phyloP scores from a whole-genome alignment of 2,888 invertebrate genomes.

The Alviniconcha strummeri region DNA sequence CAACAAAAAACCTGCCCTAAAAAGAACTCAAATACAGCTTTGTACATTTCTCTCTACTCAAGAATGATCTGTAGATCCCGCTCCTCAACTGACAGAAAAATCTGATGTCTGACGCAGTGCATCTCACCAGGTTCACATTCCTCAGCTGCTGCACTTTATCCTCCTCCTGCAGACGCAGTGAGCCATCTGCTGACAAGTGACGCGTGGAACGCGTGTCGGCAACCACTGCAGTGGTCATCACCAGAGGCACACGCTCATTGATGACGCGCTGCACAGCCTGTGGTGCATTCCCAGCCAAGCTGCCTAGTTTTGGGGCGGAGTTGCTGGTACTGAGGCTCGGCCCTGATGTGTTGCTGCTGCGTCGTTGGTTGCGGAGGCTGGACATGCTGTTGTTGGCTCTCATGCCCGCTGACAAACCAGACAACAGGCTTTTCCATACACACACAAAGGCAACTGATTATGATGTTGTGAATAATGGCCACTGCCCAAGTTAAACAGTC shows the following conservation, averaged over 20 bases:
- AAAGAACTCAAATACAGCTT: no score
- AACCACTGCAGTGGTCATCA: constrained; percentile 45
- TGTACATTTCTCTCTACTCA: no score
- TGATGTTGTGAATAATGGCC: no score
- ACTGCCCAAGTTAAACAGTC: not conserved
- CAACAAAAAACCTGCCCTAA: no score
- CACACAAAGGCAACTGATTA: no score
- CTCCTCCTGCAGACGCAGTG: constrained; percentile 48
- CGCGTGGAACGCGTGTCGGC: constrained; percentile 33
- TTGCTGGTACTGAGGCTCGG: constrained; percentile 17
- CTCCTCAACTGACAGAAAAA: no score
- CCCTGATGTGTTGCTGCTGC: constrained; percentile 14
- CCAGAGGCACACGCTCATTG: constrained; percentile 45
- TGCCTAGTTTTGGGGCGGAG: constrained; percentile 7
- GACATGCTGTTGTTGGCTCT: constrained; percentile 21
- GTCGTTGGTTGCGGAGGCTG: constrained; percentile 30
- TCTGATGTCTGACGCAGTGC: no score
- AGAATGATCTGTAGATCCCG: no score
- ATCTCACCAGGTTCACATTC: constrained; percentile 53
- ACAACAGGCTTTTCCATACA: not conserved
- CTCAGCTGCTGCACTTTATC: constrained; percentile 61
- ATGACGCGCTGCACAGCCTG: not conserved
- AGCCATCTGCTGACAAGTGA: constrained; percentile 52
- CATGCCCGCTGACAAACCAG: not conserved
- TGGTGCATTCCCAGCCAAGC: no score